Evolutionary conservation across 2,113 vertebrate genomes (phyloP), one percentile per base, ranked within the genome.

Genomic region (Bubalus kerabau): DNA sequence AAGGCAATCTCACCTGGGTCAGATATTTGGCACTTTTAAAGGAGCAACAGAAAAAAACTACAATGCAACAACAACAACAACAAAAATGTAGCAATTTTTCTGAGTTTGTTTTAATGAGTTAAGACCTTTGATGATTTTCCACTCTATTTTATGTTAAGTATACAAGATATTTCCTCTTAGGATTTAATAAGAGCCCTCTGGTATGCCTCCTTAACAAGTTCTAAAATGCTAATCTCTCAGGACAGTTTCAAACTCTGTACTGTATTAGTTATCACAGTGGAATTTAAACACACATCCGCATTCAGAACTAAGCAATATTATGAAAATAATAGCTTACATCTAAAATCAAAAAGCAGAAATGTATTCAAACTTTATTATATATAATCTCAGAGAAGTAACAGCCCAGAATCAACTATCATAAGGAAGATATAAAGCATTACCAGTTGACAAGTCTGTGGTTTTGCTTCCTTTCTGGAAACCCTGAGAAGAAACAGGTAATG

Each of bases 361-460:
- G 30, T 19, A 81, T 17, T 23, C 54, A 78, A 90, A 11, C 32
- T 84, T 76, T 28, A 87, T n/a, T 71, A 84, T 24, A 92, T 36
- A 43, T 23, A 82, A 52, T 74, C 60, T 74, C 76, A 82, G 95
- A 78, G 95, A 87, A n/a, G 50, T 26, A 89, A 94, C 17, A 88
- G 90, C 16, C 6, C 30, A 95, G 46, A 52, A 67, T 24, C 28
- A 80, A 48, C 9, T 52, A 91, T 30, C 88, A 97, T 12, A 87
- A 96, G 95, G 32, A 94, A 97, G 17, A 19, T 67, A 96, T 84
- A 98, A 57, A 48, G 21, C 94, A 98, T 99, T 98, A 99, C 99
- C 99, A 99, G 98, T n/a, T 99, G 98, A 91, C 99, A 98, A 90
- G 99, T 97, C 97, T 99, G 99, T 91, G 99, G 99, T 95, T 98